Evolutionary conservation across 2,888 invertebrate genomes (phyloP), one percentile per base, ranked within the genome.

Genomic region (Hartigia nigra): DNA sequence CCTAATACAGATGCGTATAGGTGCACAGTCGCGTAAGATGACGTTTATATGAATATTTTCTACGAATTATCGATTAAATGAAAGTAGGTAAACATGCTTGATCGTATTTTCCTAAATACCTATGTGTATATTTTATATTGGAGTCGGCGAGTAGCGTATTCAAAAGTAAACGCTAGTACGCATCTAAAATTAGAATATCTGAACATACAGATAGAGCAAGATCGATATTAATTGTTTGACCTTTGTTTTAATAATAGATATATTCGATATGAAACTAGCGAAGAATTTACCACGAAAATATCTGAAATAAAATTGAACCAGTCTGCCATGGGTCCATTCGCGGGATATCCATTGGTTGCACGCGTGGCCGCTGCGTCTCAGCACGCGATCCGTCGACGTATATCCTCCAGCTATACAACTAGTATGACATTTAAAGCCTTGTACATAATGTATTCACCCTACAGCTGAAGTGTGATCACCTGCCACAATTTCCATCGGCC

Each of bases 101-200:
- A 75, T 77, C 75, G 75, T 77, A 80, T 84, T 55, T 55, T 55
- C 0, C 39, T 55, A 55, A 55, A 55, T 55, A 55, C 39, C 5
- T 2, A 55, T 55, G 39, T 9, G 9, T 55, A 55, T 55, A 55
- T 55, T 55, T 2, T 55, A 9, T 4, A 23, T 55, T 55, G 23
- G 5, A 55, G 23, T 55, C 23, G 23, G 23, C 39, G 5, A 55
- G 23, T 55, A 9, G 39, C 2, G 39, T 55, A 55, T 23, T 14
- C 23, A 4, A 55, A 55, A 55, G 23, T 55, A 55, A 55, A 23
- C 39, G 23, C 23, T 23, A 2, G 23, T 55, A 23, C 39, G 39
- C 23, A 23, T 23, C 14, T 9, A 23, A 23, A 55, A 23, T 55
- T 14, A 5, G 9, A 55, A 55, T 55, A 14, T 1, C 39, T 55